These are phyloP conservation scores for Dolichallabes microphthalmus DNA, from an alignment of 2,113 vertebrate genomes.

Conservation along the genomic window DNA sequence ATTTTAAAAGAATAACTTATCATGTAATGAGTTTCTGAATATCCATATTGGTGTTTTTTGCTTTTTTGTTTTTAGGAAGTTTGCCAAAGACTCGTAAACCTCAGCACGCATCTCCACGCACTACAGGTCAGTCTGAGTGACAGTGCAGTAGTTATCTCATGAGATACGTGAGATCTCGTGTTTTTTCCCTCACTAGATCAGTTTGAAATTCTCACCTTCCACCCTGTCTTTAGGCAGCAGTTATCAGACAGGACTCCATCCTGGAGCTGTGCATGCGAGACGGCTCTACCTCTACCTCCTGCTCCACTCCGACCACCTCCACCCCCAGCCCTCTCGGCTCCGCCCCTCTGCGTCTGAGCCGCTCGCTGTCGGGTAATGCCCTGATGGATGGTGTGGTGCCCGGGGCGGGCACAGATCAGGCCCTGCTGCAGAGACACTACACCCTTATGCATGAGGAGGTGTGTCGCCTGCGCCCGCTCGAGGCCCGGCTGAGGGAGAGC, in stretches of 20 bases:
- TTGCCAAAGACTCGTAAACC: conserved; percentile 74
- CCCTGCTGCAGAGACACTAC: conserved; percentile 78
- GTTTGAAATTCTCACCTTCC: neutral
- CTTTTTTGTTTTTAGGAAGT: conserved; percentile 73
- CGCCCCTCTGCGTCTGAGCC: conserved; percentile 60
- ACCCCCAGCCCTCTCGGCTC: conserved; percentile 21
- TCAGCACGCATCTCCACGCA: conserved; percentile 81
- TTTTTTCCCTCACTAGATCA: too few relatives aligned
- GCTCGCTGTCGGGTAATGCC: conserved; percentile 72
- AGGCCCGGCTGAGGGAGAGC: conserved; percentile 73
- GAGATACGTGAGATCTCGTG: too few relatives aligned
- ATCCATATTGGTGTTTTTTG: conserved; percentile 16
- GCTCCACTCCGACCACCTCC: conserved; percentile 17
- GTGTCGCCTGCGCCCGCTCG: conserved; percentile 69
- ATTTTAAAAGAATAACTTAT: neutral
- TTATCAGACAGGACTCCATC: conserved; percentile 83
- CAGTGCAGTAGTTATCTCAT: neutral
- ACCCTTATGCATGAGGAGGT: conserved; percentile 85
- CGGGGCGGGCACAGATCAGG: conserved; percentile 60
- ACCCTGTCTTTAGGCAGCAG: conserved; percentile 71
- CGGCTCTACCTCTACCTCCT: conserved; percentile 33
- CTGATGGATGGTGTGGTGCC: conserved; percentile 56
- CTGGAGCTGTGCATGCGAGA: conserved; percentile 76
- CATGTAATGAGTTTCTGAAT: neutral
- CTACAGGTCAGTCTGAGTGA: conserved; percentile 76